Conservation (phyloP, 2,113 vertebrate species). For the Addax nasomaculatus region DNA sequence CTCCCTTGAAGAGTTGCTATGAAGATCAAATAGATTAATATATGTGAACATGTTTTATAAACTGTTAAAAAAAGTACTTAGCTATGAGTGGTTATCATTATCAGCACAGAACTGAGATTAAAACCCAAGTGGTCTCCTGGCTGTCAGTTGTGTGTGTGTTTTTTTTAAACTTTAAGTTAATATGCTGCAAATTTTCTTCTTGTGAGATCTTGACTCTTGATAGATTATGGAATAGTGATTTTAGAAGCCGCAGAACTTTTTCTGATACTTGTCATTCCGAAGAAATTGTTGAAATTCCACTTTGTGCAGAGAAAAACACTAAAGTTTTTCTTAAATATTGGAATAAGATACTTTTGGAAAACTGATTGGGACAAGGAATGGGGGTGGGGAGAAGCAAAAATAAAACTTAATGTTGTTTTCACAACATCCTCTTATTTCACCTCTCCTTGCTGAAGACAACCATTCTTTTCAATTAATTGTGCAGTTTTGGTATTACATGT, state of each 20-base stretch:
- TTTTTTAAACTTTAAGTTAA: slow-evolving; percentile 35
- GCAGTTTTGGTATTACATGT: not conserved
- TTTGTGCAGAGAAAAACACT: slow-evolving; percentile 35
- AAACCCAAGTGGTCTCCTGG: not conserved
- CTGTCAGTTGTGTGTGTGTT: not conserved
- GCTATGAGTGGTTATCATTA: not conserved
- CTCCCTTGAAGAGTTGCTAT: not conserved
- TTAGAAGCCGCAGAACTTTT: slow-evolving; percentile 30
- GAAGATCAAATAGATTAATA: not conserved
- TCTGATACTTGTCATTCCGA: slow-evolving; percentile 68
- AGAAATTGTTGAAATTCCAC: slow-evolving; percentile 66
- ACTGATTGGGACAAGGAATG: not conserved
- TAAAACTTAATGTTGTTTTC: slow-evolving; percentile 1
- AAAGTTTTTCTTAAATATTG: slow-evolving; percentile 10
- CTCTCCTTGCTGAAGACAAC: not conserved
- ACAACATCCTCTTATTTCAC: not conserved
- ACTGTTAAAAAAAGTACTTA: not conserved
- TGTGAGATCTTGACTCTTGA: not conserved
- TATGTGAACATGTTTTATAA: not conserved
- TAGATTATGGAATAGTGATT: not conserved
- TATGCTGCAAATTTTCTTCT: not conserved
- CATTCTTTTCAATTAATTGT: not conserved
- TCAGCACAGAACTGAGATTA: not conserved
- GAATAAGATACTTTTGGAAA: slow-evolving; percentile 42
- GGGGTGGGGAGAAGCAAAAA: not conserved